Evolutionary conservation across 1,140 invertebrate species (phyloP), one percentile per base, ranked within the genome.

Genomic region (Himalopsyche phryganea): DNA sequence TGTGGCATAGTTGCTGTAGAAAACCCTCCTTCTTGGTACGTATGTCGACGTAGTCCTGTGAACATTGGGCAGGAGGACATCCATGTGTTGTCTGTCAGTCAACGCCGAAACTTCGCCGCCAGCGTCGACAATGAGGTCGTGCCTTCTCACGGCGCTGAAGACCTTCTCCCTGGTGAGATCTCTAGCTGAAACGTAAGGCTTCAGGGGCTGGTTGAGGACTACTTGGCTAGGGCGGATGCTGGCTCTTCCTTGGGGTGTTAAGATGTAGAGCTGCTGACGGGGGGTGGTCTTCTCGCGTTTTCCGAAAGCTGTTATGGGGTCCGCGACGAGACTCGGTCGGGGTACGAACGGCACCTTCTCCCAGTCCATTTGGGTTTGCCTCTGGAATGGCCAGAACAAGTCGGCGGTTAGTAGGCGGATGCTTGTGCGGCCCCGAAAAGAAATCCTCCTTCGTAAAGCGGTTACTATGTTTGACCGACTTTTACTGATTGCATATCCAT

Each of bases 271-370:
- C 23, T 71, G 68, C 46, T 50, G 36, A 7, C 67, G 50, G 9
- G 79, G 78, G 57, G 76, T 68, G 51, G 73, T 65, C 44, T 65
- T 71, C 66, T 80, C 78, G 36, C 81, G 80, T 36, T 77, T 77
- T 18, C 89, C 89, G 79, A 86, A 91, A 47, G 89, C 89, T 58
- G 89, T 90, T 71, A 90, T 82, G 38, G 88, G 88, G 70, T 89
- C 87, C 46, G 88, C 83, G 58, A 91, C 84, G 69, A 90, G 80
- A 65, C 88, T 89, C 60, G 90, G 89, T 60, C 90, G 80, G 58
- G 90, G 87, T 65, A 91, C 89, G 71, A 83, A 85, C 61, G 90
- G 89, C 68, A 89, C 86, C 80, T 89, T 89, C 73, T 90, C 87
- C 89, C 89, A 92, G 65, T 88, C 87, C 64, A 90, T 86, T 70